Evolutionary conservation across 2,797 vertebrate species (phyloP).

Genomic region (Melanotaenia boesemani): DNA sequence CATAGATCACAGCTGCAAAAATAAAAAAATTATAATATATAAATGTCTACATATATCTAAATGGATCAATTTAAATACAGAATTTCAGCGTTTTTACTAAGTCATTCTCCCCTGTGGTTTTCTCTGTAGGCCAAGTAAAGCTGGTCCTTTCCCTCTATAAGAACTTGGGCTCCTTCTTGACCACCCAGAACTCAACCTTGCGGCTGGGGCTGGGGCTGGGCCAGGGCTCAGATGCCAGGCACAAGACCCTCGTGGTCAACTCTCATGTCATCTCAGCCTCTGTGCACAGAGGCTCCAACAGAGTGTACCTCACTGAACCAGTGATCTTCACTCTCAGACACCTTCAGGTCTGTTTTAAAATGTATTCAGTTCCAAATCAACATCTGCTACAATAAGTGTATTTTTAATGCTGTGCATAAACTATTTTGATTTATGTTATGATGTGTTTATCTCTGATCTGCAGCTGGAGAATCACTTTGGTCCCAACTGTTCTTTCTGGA

Average conservation of each 20-base stretch:
- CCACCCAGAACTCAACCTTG: slow-evolving; percentile 90
- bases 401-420: neutral
- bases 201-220: slow-evolving; percentile 80
- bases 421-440: neutral
- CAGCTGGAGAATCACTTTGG: slow-evolving; percentile 94
- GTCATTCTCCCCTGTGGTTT: neutral
- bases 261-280: slow-evolving; percentile 93
- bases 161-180: slow-evolving; percentile 91
- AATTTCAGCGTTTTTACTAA: neutral
- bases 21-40: neutral
- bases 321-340: slow-evolving; percentile 92
- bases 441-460: slow-evolving; percentile 21
- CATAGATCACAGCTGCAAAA: neutral
- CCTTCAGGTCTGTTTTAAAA: slow-evolving; percentile 82
- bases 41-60: neutral
- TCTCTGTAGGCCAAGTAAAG: slow-evolving; percentile 88
- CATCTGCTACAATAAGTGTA: neutral
- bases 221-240: slow-evolving; percentile 73
- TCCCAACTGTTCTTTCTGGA: slow-evolving; percentile 98
- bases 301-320: slow-evolving; percentile 92
- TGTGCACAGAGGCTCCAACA: slow-evolving; percentile 91
- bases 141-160: slow-evolving; percentile 92
- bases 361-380: neutral
- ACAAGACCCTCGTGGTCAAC: slow-evolving; percentile 88
- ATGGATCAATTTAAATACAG: neutral